Conservation (phyloP, 1,140 invertebrate species). For the Nephila pilipes region DNA sequence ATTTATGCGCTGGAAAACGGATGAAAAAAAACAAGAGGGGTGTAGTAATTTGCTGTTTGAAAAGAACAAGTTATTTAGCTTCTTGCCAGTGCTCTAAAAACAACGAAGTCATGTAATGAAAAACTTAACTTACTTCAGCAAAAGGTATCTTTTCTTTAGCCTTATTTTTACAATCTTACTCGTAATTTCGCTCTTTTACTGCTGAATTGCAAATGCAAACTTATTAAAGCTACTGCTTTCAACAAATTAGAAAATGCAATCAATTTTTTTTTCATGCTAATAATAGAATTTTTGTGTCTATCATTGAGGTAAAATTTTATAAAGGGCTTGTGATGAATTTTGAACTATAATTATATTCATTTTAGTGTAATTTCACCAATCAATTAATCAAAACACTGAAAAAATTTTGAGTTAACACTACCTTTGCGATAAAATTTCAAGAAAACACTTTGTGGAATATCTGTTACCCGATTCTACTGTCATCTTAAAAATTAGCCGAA, state of each 20-base stretch:
- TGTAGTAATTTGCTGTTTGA: slow-evolving; percentile 7
- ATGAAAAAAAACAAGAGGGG: background rate
- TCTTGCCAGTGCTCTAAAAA: background rate
- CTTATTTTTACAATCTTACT: background rate
- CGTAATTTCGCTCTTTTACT: background rate
- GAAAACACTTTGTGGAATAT: too few relatives aligned
- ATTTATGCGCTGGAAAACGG: slow-evolving; percentile 18
- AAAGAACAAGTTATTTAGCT: slow-evolving; percentile 54
- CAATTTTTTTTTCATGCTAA: background rate
- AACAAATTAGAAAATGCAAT: slow-evolving; percentile 11
- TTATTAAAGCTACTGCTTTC: background rate
- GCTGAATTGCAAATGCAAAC: background rate
- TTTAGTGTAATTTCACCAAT: too few relatives aligned
- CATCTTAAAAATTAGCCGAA: too few relatives aligned
- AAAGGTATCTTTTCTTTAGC: background rate
- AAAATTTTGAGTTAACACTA: too few relatives aligned
- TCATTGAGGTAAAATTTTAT: too few relatives aligned
- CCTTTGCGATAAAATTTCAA: too few relatives aligned
- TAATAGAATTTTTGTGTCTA: too few relatives aligned
- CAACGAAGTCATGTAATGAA: slow-evolving; percentile 31
- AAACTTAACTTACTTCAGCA: background rate
- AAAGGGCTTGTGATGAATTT: too few relatives aligned
- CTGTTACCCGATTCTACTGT: too few relatives aligned
- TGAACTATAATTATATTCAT: too few relatives aligned
- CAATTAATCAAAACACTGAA: too few relatives aligned